These are phyloP conservation scores for Phenganax stokvisi DNA, from an alignment of 92 coral and sea anemone genomes.

Conservation along the genomic window DNA sequence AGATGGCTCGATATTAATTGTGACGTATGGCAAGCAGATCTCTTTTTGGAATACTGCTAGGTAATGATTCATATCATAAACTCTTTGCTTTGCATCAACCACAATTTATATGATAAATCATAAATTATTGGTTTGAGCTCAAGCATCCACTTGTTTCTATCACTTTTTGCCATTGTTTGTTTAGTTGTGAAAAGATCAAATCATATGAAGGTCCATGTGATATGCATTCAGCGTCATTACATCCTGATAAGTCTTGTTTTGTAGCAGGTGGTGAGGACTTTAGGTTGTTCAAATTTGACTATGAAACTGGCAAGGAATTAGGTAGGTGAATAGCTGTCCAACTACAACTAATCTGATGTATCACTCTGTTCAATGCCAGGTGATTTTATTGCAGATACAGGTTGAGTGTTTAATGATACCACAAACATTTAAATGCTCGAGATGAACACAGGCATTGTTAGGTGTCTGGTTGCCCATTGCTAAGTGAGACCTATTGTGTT, in stretches of 20 bases:
- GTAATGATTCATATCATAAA: slow-evolving; percentile 26
- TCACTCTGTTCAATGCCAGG: too few relatives aligned
- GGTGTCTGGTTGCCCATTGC: too few relatives aligned
- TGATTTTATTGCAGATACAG: too few relatives aligned
- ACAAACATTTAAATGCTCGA: too few relatives aligned
- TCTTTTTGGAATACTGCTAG: slow-evolving; percentile 84
- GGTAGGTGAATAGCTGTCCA: slow-evolving; percentile 43
- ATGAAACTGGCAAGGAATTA: slow-evolving; percentile 76
- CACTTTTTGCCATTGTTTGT: neutral
- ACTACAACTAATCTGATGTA: too few relatives aligned
- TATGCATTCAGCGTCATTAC: slow-evolving; percentile 92
- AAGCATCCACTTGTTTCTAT: too few relatives aligned
- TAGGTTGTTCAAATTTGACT: slow-evolving; percentile 93
- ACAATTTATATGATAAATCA: too few relatives aligned
- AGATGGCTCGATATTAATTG: slow-evolving; percentile 66
- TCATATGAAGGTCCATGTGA: slow-evolving; percentile 69
- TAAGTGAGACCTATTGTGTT: too few relatives aligned
- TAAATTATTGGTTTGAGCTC: too few relatives aligned
- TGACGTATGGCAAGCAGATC: slow-evolving; percentile 76
- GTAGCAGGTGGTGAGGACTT: slow-evolving; percentile 98
- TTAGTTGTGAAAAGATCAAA: slow-evolving; percentile 75
- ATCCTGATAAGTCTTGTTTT: slow-evolving; percentile 78
- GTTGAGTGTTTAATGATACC: too few relatives aligned
- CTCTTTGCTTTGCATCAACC: neutral
- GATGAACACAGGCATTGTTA: too few relatives aligned